phyloP scores from a whole-genome alignment of 2,113 vertebrate species.

The Phrynosoma blainvillii region DNA sequence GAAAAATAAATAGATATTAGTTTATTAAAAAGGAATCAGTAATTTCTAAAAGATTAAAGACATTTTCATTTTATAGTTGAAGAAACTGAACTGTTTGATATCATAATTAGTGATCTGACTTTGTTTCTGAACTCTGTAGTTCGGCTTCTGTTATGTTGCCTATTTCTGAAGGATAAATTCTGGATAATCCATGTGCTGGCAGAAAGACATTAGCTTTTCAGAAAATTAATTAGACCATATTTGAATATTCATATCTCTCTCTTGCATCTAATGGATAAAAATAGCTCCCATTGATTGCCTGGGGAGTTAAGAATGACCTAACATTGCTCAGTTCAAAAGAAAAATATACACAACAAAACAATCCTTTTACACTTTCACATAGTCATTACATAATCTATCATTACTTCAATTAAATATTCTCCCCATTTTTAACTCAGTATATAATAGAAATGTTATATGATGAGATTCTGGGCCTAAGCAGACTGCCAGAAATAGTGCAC shows the following conservation, averaged over 20 bases:
- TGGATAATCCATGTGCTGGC: slow-evolving; percentile 54
- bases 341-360: slow-evolving; percentile 44
- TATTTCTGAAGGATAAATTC: slow-evolving; percentile 60
- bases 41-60: slow-evolving; percentile 24
- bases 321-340: slow-evolving; percentile 58
- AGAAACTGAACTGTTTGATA: slow-evolving; percentile 34
- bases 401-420: slow-evolving; percentile 11
- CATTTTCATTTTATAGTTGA: slow-evolving; percentile 34
- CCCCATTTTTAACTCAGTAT: slow-evolving; percentile 27
- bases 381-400: slow-evolving; percentile 35
- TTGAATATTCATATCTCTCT: slow-evolving; percentile 73
- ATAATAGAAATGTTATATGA: slow-evolving; percentile 9
- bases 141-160: slow-evolving; percentile 53
- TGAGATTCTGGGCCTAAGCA: too few relatives aligned
- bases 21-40: slow-evolving; percentile 45
- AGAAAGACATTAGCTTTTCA: slow-evolving; percentile 61
- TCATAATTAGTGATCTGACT: slow-evolving; percentile 20
- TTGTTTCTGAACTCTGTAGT: slow-evolving; percentile 24
- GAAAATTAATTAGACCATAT: slow-evolving; percentile 73
- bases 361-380: slow-evolving; percentile 39
- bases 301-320: slow-evolving; percentile 58
- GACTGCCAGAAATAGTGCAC: too few relatives aligned
- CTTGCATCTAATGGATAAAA: slow-evolving; percentile 66
- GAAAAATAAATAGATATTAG: not conserved
- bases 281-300: slow-evolving; percentile 65